phyloP scores from a whole-genome alignment of 2,113 vertebrate genomes.

The Anas platyrhynchos region DNA sequence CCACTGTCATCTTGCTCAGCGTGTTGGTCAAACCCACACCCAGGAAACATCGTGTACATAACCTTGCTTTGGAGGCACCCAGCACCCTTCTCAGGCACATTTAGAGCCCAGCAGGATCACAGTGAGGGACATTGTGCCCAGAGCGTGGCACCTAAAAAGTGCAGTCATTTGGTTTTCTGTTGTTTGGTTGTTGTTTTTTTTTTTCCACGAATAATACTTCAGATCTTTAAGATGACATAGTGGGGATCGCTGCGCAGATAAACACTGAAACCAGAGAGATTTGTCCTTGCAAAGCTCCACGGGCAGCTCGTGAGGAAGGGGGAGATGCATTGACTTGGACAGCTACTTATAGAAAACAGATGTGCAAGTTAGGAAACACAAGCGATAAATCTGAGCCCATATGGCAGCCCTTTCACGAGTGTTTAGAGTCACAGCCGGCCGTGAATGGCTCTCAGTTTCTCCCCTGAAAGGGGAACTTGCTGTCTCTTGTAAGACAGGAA shows the following conservation, averaged over 20 bases:
- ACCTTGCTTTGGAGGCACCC: background rate
- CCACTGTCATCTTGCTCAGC: background rate
- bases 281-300: background rate
- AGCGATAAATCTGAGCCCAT: conserved; percentile 9
- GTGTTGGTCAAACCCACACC: background rate
- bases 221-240: background rate
- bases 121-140: background rate
- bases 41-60: fast-evolving
- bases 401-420: background rate
- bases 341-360: conserved; percentile 63
- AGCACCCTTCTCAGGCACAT: background rate
- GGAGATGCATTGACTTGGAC: conserved; percentile 56
- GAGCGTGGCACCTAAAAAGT: background rate
- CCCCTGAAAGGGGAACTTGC: background rate
- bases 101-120: background rate
- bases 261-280: background rate
- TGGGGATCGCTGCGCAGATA: background rate
- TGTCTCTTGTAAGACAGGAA: background rate
- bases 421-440: background rate
- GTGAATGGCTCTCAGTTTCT: background rate
- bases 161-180: background rate
- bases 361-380: background rate
- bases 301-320: background rate
- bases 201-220: background rate
- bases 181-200: background rate